Percentiles rank a stretch among this genome's conserved stretches.
Conservation (phyloP, 2,797 vertebrate genomes). For the Dallia pectoralis region DNA sequence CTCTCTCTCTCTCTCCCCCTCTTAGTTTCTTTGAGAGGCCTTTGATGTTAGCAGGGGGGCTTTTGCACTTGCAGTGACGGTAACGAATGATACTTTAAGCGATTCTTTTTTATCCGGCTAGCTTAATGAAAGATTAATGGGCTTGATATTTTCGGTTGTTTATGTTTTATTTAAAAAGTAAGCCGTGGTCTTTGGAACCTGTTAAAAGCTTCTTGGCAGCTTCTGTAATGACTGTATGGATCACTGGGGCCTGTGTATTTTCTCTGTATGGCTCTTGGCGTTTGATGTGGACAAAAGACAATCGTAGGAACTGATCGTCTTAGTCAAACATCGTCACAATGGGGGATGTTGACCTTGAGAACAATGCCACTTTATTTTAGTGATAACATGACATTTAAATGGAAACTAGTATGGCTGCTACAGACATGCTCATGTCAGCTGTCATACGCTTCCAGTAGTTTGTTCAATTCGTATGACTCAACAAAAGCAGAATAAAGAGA, state of each 20-base stretch:
- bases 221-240: conserved; percentile 78
- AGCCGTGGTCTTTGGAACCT: conserved; percentile 77
- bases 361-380: background rate
- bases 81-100: conserved; percentile 95
- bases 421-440: conserved; percentile 40
- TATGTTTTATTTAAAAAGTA: conserved; percentile 85
- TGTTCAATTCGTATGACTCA: no score
- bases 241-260: conserved; percentile 63
- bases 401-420: conserved; percentile 12
- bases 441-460: conserved; percentile 27
- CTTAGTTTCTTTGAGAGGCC: conserved; percentile 77
- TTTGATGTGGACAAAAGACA: conserved; percentile 51
- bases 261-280: no score
- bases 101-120: conserved; percentile 99
- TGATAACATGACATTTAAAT: conserved; percentile 22
- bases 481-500: no score
- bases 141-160: conserved; percentile 96
- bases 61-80: conserved; percentile 85
- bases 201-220: conserved; percentile 72
- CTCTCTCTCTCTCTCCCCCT: conserved; percentile 67
- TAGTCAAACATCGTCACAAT: conserved; percentile 36
- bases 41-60: conserved; percentile 99
- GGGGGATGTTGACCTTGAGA: conserved; percentile 45
- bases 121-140: conserved; percentile 99
- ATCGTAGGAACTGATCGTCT: conserved; percentile 49